Percentiles rank a stretch among this genome's conserved stretches.
Conservation (phyloP, 1,140 invertebrate species). For the roundworm (Caenorhabditis elegans) region WBcel235 BX284606.5:2509501-2510000, state of each 20-base stretch:
- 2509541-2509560: not conserved
- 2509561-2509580: constrained; percentile 19
- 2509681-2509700: constrained; percentile 35
- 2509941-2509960: constrained; percentile 49
- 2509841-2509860: constrained; percentile 15
- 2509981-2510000: constrained; percentile 31
- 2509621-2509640: not conserved
- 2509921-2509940: constrained; percentile 35
- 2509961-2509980: constrained; percentile 50
- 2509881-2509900: not conserved
- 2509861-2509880: constrained; percentile 34
- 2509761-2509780: constrained; percentile 35
- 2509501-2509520: not conserved
- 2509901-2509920: not conserved
- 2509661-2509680: too few species aligned
- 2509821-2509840: constrained; percentile 48
- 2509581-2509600: not conserved
- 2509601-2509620: not conserved
- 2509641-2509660: not conserved
- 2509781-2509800: constrained; percentile 55
- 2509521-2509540: not conserved
- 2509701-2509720: not conserved
- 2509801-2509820: constrained; percentile 57
- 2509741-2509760: constrained; percentile 51
- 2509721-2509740: constrained; percentile 56